Base-by-base conservation (phyloP, 2,888 invertebrate genomes). In the Nymphalis polychloros region DNA sequence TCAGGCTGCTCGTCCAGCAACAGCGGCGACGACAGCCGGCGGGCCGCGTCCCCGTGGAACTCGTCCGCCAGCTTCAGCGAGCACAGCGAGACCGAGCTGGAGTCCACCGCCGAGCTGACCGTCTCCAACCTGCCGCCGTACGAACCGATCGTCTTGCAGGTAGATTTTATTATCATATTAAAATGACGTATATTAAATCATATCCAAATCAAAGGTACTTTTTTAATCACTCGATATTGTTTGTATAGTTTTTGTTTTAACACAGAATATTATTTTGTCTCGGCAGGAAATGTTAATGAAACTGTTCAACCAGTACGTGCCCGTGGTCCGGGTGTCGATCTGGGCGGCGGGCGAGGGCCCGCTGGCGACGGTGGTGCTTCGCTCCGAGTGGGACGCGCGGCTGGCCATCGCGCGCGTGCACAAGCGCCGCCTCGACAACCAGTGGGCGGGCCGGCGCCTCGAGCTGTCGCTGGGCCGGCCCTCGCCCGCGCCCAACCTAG, bases 401-500 rank as follows among this genome's bases (percentile, higher is more conserved):
- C 93, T 94, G 27, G 96, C 96, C 47, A 97, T 98, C 73, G 96
- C 97, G 0, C 95, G 97, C 79, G 93, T 97, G 60, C 97, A 98
- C 85, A 94, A 97, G 67, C 95, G 95, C 68, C 96, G 97, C 80
- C 93, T 98, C 68, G 97, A 90, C 73, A 82, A 83, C 80, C 84
- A 85, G 55, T 92, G 92, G 92, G 82, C 96, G 8, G 95, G 95
- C 74, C 96, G 97, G 78, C 92, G 97, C 62, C 96, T 98, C 68
- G 94, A 96, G 73, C 96, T 98, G 75, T 94, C 96, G 0, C 93
- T 96, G 70, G 95, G 92, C 0, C 84, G 86, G 59, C 94, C 93
- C 7, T 93, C 93, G 8, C 93, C 94, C 0, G 93, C 95, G 0
- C 95, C 95, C 77, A 94, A 94, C 2, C 94, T 90, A 82, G 92